Evolutionary conservation across 2,888 invertebrate genomes (phyloP).

Genomic region (Sinopyrophorus schimmeli): DNA sequence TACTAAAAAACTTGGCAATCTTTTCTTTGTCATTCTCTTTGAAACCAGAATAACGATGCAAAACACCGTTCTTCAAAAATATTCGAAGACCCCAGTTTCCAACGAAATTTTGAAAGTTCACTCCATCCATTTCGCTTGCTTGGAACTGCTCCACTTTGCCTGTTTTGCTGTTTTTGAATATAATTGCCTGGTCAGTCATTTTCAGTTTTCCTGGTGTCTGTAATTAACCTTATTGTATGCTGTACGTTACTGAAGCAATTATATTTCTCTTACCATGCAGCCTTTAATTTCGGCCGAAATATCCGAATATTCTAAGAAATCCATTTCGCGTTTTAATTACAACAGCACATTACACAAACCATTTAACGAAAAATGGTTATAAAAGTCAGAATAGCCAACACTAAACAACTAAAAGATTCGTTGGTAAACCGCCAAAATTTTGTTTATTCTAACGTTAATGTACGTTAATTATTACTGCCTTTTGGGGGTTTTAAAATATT

Average conservation of each 20-base stretch:
- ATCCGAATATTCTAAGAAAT: constrained; percentile 87
- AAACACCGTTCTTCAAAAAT: constrained; percentile 84
- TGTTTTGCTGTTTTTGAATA: constrained; percentile 94
- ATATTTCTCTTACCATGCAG: constrained; percentile 70
- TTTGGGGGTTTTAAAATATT: too few relatives aligned
- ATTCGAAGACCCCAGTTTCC: constrained; percentile 88
- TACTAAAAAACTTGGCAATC: constrained; percentile 84
- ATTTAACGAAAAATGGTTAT: too few relatives aligned
- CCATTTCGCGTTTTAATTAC: too few relatives aligned
- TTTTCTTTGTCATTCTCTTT: constrained; percentile 95
- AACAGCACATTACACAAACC: too few relatives aligned
- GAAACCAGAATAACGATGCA: constrained; percentile 93
- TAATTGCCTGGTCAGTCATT: constrained; percentile 85
- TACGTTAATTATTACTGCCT: too few relatives aligned
- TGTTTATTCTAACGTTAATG: too few relatives aligned
- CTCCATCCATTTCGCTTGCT: constrained; percentile 82
- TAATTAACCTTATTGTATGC: constrained; percentile 37
- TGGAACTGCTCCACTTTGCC: constrained; percentile 93
- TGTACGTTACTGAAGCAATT: neutral
- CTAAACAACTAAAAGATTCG: too few relatives aligned
- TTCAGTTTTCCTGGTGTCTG: constrained; percentile 91
- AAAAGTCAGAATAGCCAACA: too few relatives aligned
- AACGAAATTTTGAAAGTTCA: constrained; percentile 91
- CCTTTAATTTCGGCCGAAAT: constrained; percentile 83
- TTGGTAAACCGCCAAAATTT: too few relatives aligned